These are phyloP conservation scores for Pelodiscus sinensis DNA, from an alignment of 2,113 vertebrate genomes.

Conservation along the genomic window DNA sequence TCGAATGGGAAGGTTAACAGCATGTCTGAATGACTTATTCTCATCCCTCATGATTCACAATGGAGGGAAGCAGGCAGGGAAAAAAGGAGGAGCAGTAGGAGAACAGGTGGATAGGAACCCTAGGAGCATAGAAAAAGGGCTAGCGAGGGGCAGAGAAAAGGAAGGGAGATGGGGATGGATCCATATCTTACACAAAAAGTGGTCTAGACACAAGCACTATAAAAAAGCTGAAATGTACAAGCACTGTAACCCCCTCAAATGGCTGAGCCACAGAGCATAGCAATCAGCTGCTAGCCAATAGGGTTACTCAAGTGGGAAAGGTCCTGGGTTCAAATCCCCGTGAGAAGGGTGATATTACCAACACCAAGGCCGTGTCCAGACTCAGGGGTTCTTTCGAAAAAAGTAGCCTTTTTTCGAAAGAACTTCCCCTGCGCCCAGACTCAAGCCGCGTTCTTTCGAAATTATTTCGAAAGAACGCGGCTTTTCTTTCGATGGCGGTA, in stretches of 20 bases:
- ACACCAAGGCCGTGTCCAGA: too few relatives aligned
- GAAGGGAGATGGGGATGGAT: not conserved
- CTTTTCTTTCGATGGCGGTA: too few relatives aligned
- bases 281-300: not conserved
- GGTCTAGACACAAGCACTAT: not conserved
- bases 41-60: not conserved
- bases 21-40: not conserved
- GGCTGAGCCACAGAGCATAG: not conserved
- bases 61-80: not conserved
- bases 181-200: not conserved
- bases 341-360: not conserved
- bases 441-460: too few relatives aligned
- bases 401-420: too few relatives aligned
- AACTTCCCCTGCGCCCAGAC: too few relatives aligned
- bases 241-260: not conserved
- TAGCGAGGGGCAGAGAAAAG: not conserved
- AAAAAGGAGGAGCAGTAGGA: not conserved
- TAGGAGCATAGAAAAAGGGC: not conserved
- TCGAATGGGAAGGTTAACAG: not conserved
- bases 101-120: not conserved
- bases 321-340: not conserved
- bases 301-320: not conserved
- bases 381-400: too few relatives aligned
- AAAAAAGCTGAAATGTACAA: not conserved
- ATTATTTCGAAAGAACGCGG: too few relatives aligned